These are phyloP conservation scores for Lutraria lutraria DNA, from an alignment of 2,888 invertebrate genomes.

Conservation along the genomic window DNA sequence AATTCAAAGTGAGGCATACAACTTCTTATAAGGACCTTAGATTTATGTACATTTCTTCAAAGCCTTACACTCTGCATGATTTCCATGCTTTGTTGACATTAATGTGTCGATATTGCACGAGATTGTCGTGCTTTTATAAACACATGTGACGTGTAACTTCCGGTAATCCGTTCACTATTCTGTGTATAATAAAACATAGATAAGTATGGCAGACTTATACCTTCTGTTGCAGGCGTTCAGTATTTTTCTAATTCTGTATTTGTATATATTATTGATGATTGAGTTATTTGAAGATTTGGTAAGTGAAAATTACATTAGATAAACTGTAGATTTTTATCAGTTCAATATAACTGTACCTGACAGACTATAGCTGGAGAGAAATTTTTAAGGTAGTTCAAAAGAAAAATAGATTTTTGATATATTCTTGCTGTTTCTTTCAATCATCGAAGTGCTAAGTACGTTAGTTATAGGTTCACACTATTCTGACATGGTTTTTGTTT, in stretches of 20 bases:
- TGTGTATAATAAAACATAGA: neutral
- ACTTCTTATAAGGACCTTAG: too few relatives aligned
- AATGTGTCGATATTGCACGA: neutral
- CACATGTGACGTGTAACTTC: neutral
- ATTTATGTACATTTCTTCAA: too few relatives aligned
- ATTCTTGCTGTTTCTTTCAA: too few relatives aligned
- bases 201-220: neutral
- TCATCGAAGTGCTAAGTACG: too few relatives aligned
- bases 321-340: neutral
- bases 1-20: too few relatives aligned
- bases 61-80: too few relatives aligned
- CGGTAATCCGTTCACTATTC: neutral
- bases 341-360: neutral
- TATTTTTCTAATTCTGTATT: neutral
- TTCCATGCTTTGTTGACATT: too few relatives aligned
- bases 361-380: neutral
- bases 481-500: too few relatives aligned
- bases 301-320: neutral
- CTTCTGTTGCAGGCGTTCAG: neutral
- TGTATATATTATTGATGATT: constrained; percentile 11
- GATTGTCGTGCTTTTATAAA: neutral
- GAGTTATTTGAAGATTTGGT: neutral
- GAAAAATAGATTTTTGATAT: too few relatives aligned
- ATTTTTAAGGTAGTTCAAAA: too few relatives aligned
- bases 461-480: too few relatives aligned